Base-by-base conservation (phyloP, 2,797 vertebrate species). In the Halcyon badia region DNA sequence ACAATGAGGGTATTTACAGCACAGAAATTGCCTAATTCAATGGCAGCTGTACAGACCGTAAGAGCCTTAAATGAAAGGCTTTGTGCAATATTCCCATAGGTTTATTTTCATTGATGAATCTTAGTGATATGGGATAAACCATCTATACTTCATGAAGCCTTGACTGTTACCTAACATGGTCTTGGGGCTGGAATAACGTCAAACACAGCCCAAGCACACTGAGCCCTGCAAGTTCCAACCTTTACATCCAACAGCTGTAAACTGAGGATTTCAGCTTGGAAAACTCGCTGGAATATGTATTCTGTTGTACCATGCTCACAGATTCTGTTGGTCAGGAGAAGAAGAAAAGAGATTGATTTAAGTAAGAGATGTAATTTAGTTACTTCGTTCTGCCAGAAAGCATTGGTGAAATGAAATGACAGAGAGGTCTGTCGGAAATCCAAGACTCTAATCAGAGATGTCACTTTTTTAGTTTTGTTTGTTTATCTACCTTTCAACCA, bases 401-500 rank as follows among this genome's bases (percentile, higher is more conserved):
- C 6, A 18, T n/a, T 78, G 76, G 83, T 83, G 87, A 97, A 95
- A 95, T 58, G 73, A 96, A 96, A 93, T 79, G 70, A 88, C 54
- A 90, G 37, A 78, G 68, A 88, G 56, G 52, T 66, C 84, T 96
- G 58, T 64, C 46, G 86, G 75, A 87, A 97, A 81, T 48, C 58
- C 65, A 89, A 90, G 89, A 71, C 52, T 96, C 73, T 91, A 88
- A 92, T 54, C 77, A 94, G 89, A 73, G 82, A 77, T 41, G 31
- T 13, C 3, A 24, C 37, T 35, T 79, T 44, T 75, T 31, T 17
- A 0, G 2, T 18, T 46, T 16, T 57, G 25, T 39, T 87, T 95
- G 58, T 95, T 85, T 92, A 83, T 98, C 98, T 98, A 99, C 99
- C 99, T 99, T 99, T 99, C 96, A 99, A 97, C 99, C 99, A 99